A percentile compares a stretch with the other conserved stretches of the same genome.
Conservation (phyloP, 2,113 vertebrate genomes). For the Cyprinodon brontotheroides region DNA sequence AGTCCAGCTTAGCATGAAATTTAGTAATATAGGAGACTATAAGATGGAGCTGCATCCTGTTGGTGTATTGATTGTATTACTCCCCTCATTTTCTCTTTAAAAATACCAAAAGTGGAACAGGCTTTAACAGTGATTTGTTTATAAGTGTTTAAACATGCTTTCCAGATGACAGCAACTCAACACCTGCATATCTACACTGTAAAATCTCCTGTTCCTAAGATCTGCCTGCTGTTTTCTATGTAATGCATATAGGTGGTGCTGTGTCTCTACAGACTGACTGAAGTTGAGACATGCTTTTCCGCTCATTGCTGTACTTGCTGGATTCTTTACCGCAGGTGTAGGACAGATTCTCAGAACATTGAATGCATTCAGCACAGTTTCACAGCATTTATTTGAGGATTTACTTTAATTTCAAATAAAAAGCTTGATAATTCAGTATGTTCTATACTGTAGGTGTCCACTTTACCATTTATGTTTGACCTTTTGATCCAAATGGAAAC, state of each 20-base stretch:
- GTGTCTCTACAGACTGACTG: neutral
- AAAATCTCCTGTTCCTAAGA: neutral
- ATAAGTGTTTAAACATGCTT: neutral
- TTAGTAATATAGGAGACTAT: neutral
- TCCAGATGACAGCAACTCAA: neutral
- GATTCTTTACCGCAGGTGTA: constrained; percentile 72
- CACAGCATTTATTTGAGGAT: too few species aligned
- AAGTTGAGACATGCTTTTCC: neutral
- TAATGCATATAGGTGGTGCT: constrained; percentile 27
- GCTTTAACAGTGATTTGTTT: neutral
- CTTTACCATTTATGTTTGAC: too few species aligned
- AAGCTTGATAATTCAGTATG: too few species aligned
- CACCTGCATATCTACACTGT: neutral
- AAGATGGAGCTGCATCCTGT: neutral
- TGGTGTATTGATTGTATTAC: constrained; percentile 36
- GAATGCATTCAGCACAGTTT: too few species aligned
- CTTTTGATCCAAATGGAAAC: neutral
- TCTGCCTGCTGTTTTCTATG: neutral
- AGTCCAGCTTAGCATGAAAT: neutral
- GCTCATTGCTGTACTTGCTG: constrained; percentile 69
- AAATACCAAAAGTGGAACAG: neutral
- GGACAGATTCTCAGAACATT: too few species aligned
- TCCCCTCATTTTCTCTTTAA: neutral
- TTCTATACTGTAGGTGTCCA: too few species aligned
- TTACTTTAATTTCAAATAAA: too few species aligned